phyloP scores from a whole-genome alignment of 2,888 invertebrate genomes.

The Terebella lapidaria region DNA sequence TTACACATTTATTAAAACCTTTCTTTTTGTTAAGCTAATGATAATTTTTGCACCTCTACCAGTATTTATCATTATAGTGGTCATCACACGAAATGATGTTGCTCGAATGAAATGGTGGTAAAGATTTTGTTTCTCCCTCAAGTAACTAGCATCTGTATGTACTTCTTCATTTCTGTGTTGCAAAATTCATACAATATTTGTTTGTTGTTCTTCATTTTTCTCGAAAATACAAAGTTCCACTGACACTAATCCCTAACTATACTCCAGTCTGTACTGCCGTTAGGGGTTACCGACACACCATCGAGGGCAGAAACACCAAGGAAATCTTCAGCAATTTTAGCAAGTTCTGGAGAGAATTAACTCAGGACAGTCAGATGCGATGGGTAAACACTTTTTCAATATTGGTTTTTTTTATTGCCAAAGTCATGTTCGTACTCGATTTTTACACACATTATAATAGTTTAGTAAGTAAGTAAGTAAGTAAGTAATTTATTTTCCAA shows the following conservation, averaged over 20 bases:
- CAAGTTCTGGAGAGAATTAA: slow-evolving; percentile 73
- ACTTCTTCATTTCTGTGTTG: too few relatives aligned
- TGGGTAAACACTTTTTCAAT: slow-evolving; percentile 63
- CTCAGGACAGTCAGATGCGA: slow-evolving; percentile 83
- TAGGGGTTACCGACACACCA: slow-evolving; percentile 65
- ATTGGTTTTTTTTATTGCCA: neutral
- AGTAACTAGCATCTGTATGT: too few relatives aligned
- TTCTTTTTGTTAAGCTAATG: too few relatives aligned
- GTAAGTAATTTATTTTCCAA: neutral
- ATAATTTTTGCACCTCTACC: too few relatives aligned
- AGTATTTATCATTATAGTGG: too few relatives aligned
- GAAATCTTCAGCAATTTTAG: slow-evolving; percentile 76
- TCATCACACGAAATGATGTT: too few relatives aligned
- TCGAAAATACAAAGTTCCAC: too few relatives aligned
- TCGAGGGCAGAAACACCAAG: slow-evolving; percentile 64
- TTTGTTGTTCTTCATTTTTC: neutral
- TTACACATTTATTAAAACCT: neutral
- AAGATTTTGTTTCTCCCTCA: too few relatives aligned
- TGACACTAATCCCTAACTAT: too few relatives aligned
- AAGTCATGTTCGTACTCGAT: too few relatives aligned
- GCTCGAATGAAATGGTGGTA: too few relatives aligned
- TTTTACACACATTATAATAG: neutral
- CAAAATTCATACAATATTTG: slow-evolving; percentile 4
- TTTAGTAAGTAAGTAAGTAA: neutral
- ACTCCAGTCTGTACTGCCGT: slow-evolving; percentile 68